Evolutionary conservation across 2,888 invertebrate genomes (phyloP), one percentile per base, ranked within the genome.

Genomic region (Venustoraphidia nigricollis): DNA sequence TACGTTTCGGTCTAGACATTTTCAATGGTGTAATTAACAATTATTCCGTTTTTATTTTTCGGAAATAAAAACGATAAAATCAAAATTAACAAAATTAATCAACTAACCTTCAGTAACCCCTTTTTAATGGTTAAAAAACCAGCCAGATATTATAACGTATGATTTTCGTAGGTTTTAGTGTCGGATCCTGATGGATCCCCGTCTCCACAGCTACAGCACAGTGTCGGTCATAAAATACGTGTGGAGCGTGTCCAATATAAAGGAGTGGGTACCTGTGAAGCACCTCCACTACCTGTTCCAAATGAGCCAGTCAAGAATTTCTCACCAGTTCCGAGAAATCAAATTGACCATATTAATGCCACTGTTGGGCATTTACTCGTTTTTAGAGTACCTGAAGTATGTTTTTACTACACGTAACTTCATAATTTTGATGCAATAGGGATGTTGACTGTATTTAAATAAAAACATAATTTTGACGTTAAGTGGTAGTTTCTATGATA

Each of bases 301-400:
- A 69, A 77, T 5, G 72, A 76, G 37, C 67, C 70, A 37, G 69
- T 72, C 50, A 65, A 67, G 17, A 88, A 89, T 54, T 79, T 75
- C 60, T 76, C 83, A 48, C 91, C 93, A 3, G 73, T 83, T 57
- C 75, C 88, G 3, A 72, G 89, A 52, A 92, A 90, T 69, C 87
- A 85, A 60, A 84, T 94, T 34, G 88, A 90, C 69, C 79, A 80
- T 51, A 75, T 93, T 48, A 82, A 84, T 52, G 89, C 89, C 41
- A 82, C 81, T 3, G 82, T 83, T 11, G 93, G 93, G 17, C 82
- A 85, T 58, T 70, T 93, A 56, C 76, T 90, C 37, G 75, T 87
- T 4, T 88, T 77, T 61, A 81, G 78, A 65, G 89, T 93, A 53
- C 89, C 89, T 9, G 78, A 81, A 63, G 83, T 83, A 62, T 68